phyloP scores from a whole-genome alignment of 2,888 invertebrate genomes.

The Flabesymbios commensalis region DNA sequence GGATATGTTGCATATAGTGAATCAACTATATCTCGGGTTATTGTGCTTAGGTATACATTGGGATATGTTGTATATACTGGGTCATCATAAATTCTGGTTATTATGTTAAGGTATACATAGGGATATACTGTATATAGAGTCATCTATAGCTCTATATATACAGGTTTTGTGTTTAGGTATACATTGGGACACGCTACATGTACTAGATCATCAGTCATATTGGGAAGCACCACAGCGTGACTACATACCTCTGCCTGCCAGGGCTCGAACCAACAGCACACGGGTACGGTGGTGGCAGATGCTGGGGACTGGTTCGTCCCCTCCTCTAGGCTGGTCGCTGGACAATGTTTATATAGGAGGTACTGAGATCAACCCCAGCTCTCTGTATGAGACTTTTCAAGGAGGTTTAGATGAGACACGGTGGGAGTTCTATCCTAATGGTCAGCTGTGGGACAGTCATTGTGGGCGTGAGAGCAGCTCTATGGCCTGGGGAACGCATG shows the following conservation, averaged over 20 bases:
- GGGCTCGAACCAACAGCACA: conserved; percentile 51
- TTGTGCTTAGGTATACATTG: too few species aligned
- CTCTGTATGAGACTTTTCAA: conserved; percentile 50
- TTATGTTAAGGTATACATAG: background rate
- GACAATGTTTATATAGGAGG: conserved; percentile 62
- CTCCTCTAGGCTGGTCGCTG: conserved; percentile 57
- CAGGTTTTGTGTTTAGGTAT: conserved; percentile 41
- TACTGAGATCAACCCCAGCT: conserved; percentile 58
- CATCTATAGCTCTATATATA: background rate
- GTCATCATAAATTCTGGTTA: background rate
- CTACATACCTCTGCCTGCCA: conserved; percentile 53
- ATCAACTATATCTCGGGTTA: too few species aligned
- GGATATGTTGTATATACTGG: background rate
- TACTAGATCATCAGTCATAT: conserved; percentile 51
- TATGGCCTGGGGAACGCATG: conserved; percentile 49
- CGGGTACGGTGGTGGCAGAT: conserved; percentile 55
- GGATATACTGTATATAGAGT: background rate
- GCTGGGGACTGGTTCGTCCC: conserved; percentile 26
- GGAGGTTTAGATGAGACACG: conserved; percentile 27
- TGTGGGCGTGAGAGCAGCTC: conserved; percentile 42
- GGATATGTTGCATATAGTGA: too few species aligned
- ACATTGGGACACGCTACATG: conserved; percentile 55
- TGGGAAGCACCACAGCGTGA: conserved; percentile 41
- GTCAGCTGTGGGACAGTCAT: conserved; percentile 25
- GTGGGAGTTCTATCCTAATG: conserved; percentile 54